Evolutionary conservation across 1,140 invertebrate genomes (phyloP), one percentile per base, ranked within the genome.

Genomic region (Drosophila erecta): DNA sequence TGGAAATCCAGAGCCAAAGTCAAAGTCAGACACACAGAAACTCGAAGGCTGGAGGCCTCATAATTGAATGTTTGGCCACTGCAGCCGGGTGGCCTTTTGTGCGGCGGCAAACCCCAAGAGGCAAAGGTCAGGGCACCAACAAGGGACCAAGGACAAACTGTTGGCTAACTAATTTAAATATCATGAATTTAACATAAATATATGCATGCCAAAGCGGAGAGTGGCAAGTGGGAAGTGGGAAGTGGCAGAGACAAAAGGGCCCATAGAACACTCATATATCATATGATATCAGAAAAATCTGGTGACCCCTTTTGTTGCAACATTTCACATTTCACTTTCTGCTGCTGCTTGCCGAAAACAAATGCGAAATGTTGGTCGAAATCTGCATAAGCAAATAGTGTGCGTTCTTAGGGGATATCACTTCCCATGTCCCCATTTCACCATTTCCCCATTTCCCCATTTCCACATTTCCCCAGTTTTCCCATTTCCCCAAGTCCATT

Each of bases 101-200:
- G 30, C 30, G 30, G 30, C 30, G 30, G 30, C 24, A 8, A 33
- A 4, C 7, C 51, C 51, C 30, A 33, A 35, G 33, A 53, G 58
- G 53, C 59, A 59, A 30, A 22, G 62, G 62, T 30, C 43, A 64
- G 40, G 30, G 27, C 10, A 4, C 15, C 8, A 17, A 27, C 54
- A 2, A 38, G 47, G 35, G 58, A 78, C 72, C 58, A 70, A 62
- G 72, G 49, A 46, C 80, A 85, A 81, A 83, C 83, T 72, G 79
- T 50, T 75, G 40, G 70, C 60, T 76, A 87, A 87, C 75, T 87
- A 86, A 86, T 86, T 87, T 86, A 87, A 86, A 86, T 86, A 86
- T 87, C 83, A 87, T 86, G 83, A 86, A 87, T 86, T 86, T 87
- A 79, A 79, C 83, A 86, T 86, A 85, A 81, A 78, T 75, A 85